These are phyloP conservation scores for Eupithecia centaureata DNA, from an alignment of 2,888 invertebrate species.

Conservation along the genomic window DNA sequence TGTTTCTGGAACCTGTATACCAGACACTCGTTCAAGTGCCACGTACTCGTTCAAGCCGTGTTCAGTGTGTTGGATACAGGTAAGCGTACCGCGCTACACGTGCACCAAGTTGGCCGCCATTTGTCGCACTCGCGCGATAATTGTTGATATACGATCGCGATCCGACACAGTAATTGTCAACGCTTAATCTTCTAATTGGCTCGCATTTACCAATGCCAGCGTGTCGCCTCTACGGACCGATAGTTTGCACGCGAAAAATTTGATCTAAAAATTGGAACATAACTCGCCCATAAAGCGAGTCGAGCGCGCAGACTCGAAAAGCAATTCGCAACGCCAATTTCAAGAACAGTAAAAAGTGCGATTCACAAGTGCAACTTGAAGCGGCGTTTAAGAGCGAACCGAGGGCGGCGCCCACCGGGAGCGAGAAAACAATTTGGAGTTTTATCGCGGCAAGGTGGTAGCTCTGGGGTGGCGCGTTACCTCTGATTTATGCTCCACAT, in stretches of 20 bases:
- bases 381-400: constrained; percentile 83
- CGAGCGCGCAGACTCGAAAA: constrained; percentile 69
- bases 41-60: constrained; percentile 33
- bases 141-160: constrained; percentile 84
- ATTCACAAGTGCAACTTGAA: constrained; percentile 84
- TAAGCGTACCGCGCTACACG: constrained; percentile 66
- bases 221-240: constrained; percentile 65
- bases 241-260: constrained; percentile 64
- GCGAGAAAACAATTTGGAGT: constrained; percentile 83
- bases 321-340: constrained; percentile 80
- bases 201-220: constrained; percentile 83
- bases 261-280: constrained; percentile 52
- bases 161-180: constrained; percentile 82
- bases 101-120: constrained; percentile 68
- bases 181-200: constrained; percentile 84
- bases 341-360: constrained; percentile 83
- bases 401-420: constrained; percentile 82
- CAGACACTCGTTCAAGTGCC: constrained; percentile 25
- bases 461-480: constrained; percentile 66
- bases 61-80: constrained; percentile 43
- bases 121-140: constrained; percentile 83
- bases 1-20: background rate
- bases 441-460: constrained; percentile 76
- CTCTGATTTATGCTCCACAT: constrained; percentile 80
- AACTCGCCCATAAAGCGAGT: constrained; percentile 57